Conservation (phyloP, 1,140 invertebrate genomes). For the Halyomorpha halys region DNA sequence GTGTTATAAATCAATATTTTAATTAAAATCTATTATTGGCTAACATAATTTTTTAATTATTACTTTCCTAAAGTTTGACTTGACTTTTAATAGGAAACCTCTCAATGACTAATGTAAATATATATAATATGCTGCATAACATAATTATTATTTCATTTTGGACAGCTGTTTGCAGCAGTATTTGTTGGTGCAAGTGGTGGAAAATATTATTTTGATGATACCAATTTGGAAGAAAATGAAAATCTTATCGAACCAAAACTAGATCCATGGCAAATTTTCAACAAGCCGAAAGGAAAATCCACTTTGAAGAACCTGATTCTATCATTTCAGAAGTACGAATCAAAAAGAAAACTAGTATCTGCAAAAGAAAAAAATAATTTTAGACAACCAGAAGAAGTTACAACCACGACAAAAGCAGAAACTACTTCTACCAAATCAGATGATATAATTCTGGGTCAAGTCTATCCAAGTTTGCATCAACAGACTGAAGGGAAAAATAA, state of each 20-base stretch:
- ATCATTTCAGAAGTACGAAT: background rate
- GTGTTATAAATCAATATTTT: too few relatives aligned
- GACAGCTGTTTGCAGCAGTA: background rate
- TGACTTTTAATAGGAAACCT: too few relatives aligned
- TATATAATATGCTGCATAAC: too few relatives aligned
- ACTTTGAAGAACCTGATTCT: constrained; percentile 1
- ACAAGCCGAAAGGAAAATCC: constrained; percentile 17
- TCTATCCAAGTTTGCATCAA: background rate
- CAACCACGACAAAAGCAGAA: background rate
- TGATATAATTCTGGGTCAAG: background rate
- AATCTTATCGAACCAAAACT: constrained; percentile 19
- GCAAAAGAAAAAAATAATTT: background rate
- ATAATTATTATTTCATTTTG: constrained; percentile 7
- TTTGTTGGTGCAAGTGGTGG: background rate
- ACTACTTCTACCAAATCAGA: background rate
- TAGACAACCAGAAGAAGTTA: background rate
- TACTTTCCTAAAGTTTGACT: too few relatives aligned
- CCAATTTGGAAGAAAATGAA: constrained; percentile 7
- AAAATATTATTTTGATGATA: background rate
- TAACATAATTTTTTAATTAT: too few relatives aligned
- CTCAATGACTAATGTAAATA: too few relatives aligned
- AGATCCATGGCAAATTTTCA: constrained; percentile 7
- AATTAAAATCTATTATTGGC: too few relatives aligned
- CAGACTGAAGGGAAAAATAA: constrained; percentile 2
- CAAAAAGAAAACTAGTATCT: background rate